These are phyloP conservation scores for Chondrosia reniformis DNA, from an alignment of 37 sponge, comb jelly and placozoan genomes.

Conservation along the genomic window DNA sequence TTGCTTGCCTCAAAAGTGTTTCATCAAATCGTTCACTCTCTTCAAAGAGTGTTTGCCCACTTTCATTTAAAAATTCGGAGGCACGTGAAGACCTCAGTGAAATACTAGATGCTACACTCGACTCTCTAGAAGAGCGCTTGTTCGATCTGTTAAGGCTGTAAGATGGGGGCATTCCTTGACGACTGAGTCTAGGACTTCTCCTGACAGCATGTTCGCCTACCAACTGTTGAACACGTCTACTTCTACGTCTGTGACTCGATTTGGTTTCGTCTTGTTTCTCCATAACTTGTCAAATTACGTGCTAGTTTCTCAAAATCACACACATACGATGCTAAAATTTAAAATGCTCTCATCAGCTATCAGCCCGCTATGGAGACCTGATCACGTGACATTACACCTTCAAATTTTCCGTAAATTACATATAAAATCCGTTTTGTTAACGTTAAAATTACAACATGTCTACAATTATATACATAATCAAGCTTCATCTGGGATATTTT, in stretches of 20 bases:
- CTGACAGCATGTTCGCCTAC: neutral
- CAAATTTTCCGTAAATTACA: neutral
- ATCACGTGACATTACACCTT: constrained; percentile 9
- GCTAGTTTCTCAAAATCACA: too few relatives aligned
- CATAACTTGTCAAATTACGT: too few relatives aligned
- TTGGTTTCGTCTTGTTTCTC: neutral
- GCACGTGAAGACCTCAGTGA: constrained; percentile 2
- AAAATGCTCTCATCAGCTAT: neutral
- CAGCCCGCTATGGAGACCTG: constrained; percentile 1
- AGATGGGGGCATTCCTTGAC: neutral
- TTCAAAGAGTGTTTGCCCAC: constrained; percentile 47
- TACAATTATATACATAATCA: neutral
- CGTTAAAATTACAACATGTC: neutral
- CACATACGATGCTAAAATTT: too few relatives aligned
- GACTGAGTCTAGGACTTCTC: constrained; percentile 10
- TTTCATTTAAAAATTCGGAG: constrained; percentile 58
- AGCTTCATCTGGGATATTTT: neutral
- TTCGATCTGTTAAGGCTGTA: neutral
- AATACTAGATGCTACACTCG: neutral
- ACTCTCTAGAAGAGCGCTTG: neutral
- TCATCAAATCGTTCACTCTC: constrained; percentile 15
- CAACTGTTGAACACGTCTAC: neutral
- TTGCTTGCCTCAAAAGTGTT: too few relatives aligned
- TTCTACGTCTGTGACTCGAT: neutral
- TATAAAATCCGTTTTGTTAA: neutral